Percentiles rank a stretch among this genome's conserved stretches.
These are phyloP conservation scores for Azemiops feae DNA, from an alignment of 2,113 vertebrate genomes.

Conservation along the genomic window DNA sequence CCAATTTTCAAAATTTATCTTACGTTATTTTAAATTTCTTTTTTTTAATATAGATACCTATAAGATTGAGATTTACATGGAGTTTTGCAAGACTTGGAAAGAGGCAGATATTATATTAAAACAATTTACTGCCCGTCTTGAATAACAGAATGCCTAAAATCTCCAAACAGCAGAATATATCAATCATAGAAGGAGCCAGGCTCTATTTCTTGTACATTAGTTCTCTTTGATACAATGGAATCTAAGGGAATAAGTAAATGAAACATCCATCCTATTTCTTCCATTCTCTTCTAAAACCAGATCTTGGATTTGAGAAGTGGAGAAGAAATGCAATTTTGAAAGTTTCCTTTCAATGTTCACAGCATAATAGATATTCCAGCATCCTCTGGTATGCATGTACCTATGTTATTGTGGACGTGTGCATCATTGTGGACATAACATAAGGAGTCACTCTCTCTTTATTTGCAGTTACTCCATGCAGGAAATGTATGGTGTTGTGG, in stretches of 20 bases:
- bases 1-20: neutral
- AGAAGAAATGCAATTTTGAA: neutral
- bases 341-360: neutral
- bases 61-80: neutral
- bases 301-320: neutral
- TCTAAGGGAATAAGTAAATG: neutral
- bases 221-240: neutral
- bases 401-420: neutral
- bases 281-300: neutral
- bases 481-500: conserved; percentile 93
- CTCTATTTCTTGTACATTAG: neutral
- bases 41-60: neutral
- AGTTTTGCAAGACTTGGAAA: neutral
- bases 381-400: neutral
- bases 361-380: neutral
- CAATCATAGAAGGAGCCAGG: neutral
- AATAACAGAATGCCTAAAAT: neutral
- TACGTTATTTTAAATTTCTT: neutral
- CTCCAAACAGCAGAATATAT: neutral
- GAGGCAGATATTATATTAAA: neutral
- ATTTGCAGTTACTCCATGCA: conserved; percentile 87
- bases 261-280: neutral
- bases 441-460: neutral
- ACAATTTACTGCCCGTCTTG: neutral
- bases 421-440: neutral